Evolutionary conservation across 2,113 vertebrate genomes (phyloP), one percentile per base, ranked within the genome.

Genomic region (Crotophaga sulcirostris): DNA sequence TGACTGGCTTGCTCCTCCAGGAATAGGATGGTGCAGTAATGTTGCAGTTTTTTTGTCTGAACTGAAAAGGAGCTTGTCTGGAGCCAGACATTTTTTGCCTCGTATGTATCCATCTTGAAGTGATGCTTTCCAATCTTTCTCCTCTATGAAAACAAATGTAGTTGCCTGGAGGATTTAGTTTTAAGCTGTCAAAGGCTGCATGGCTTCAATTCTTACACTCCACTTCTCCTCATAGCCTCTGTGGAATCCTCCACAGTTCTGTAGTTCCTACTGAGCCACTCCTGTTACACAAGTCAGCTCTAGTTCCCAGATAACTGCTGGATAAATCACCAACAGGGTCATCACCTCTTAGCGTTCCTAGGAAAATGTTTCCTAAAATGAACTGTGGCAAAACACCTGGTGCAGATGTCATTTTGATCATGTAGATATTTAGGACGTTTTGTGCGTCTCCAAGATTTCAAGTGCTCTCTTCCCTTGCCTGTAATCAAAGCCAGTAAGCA

Each of bases 321-420:
- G 15, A 9, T 36, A 3, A 17, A 13, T 26, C 26, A 3, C 16
- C 19, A 16, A 31, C 42, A 45, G 28, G 55, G 19, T 31, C 42
- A 42, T 59, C 60, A 26, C 7, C 29, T 78, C 29, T 5, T 28
- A 13, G 11, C 51, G 4, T 23, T 90, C 55, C 29, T 38, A 6
- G 55, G 52, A 44, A 9, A 40, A 66, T 2, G 19, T 15, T 51
- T 38, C 18, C 47, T 75, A 45, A 83, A 63, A 34, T 7, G 7
- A 56, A 12, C 49, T 10, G 26, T 54, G 52, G 38, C n/a, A 49
- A 40, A 36, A 33, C 28, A 51, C 28, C 31, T 59, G 47, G 7
- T 28, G 47, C 0, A 0, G 23, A 4, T 72, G 23, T 3, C 1
- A 0, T 70, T 79, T 55, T 33, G 25, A 34, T 78, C 20, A 12